phyloP scores from a whole-genome alignment of 2,888 invertebrate species.

The Pammene fasciana region DNA sequence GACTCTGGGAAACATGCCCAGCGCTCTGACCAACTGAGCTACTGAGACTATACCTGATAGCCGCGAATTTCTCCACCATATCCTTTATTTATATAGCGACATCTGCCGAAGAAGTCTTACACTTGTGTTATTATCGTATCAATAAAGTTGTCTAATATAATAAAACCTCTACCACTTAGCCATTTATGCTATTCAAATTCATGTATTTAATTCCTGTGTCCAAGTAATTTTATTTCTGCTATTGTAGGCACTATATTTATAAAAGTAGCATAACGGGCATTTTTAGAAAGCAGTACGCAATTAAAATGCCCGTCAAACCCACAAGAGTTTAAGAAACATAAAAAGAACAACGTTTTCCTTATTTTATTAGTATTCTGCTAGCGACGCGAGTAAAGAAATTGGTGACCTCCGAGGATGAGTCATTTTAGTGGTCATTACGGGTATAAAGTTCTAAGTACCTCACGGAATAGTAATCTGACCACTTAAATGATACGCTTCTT shows the following conservation, averaged over 20 bases:
- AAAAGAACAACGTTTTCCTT: slow-evolving; percentile 66
- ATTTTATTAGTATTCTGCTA: slow-evolving; percentile 67
- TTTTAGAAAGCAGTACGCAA: slow-evolving; percentile 64
- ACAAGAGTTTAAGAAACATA: slow-evolving; percentile 56
- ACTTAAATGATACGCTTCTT: slow-evolving; percentile 8
- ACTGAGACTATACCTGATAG: no score
- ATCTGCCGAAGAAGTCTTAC: no score
- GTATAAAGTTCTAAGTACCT: slow-evolving; percentile 58
- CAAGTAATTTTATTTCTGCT: background rate
- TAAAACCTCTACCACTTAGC: no score
- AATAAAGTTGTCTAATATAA: no score
- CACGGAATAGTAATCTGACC: slow-evolving; percentile 27
- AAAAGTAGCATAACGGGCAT: slow-evolving; percentile 43
- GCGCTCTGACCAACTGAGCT: no score
- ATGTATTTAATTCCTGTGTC: no score
- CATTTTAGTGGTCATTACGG: slow-evolving; percentile 71
- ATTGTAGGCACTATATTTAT: slow-evolving; percentile 5
- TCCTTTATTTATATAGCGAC: no score
- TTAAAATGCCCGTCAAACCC: slow-evolving; percentile 65
- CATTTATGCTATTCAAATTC: no score
- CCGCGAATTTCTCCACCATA: no score
- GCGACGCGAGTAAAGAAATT: slow-evolving; percentile 63
- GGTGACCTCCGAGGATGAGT: slow-evolving; percentile 71
- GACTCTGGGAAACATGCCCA: no score
- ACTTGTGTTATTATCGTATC: no score